Base-by-base conservation (phyloP, 2,888 invertebrate genomes). In the Tetheella fluctuosa region DNA sequence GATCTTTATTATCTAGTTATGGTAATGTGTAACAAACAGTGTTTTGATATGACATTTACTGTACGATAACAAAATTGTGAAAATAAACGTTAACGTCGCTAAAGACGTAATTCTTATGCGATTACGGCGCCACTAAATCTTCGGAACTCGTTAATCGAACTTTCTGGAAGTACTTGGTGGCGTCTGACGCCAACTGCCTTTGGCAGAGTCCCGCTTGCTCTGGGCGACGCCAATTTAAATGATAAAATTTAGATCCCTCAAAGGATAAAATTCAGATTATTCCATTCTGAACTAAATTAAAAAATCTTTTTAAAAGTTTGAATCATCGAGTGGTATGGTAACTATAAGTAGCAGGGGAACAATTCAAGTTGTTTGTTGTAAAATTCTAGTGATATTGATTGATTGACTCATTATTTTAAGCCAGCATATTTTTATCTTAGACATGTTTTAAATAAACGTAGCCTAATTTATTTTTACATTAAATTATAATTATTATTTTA, bases 101-200 rank as follows among this genome's bases (percentile, higher is more conserved):
- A 76, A 76, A 79, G 79, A 77, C 83, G 85, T 88, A 88, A 89
- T 90, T 89, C 89, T 88, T 85, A 83, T 80, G 80, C 84, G 87
- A 88, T 90, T 87, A 89, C 86, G 76, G 76, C 71, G 69, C 80
- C 81, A 90, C 87, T 91, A 91, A 90, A 90, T 90, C 90, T 90
- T 88, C 74, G 70, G 79, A 89, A 89, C 88, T 90, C 90, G 89
- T 91, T 91, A 90, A 90, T 90, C 87, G 89, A 91, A 91, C 79
- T 91, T 90, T 89, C 83, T 81, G 80, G 81, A 86, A 89, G 88
- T 86, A 85, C 86, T 88, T 84, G 80, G 77, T 73, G 75, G 81
- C 83, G 81, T 72, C 83, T 85, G 89, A 85, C 89, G 89, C 88
- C 87, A 86, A 87, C 89, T 90, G 90, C 85, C 88, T 86, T 86